A percentile compares a stretch with the other conserved stretches of the same genome.
Evolutionary conservation across 1,140 invertebrate genomes (phyloP).

Genomic region (Drosophila chauvacae): DNA sequence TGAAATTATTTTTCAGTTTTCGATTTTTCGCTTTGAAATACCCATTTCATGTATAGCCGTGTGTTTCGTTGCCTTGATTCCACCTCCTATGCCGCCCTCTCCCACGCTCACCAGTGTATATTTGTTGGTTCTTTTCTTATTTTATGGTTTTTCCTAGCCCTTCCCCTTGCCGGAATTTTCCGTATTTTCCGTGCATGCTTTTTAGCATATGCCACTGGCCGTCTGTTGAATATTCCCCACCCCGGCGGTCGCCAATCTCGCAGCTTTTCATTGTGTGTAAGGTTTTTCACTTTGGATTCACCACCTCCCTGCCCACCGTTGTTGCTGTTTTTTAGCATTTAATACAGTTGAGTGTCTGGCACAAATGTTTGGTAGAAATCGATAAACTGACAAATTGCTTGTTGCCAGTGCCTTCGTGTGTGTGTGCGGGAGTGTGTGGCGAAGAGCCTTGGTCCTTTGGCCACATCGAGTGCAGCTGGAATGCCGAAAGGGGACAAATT

Average conservation of each 20-base stretch:
- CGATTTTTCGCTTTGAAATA: constrained; percentile 83
- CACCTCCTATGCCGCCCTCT: constrained; percentile 11
- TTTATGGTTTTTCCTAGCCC: constrained; percentile 46
- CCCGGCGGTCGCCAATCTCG: constrained; percentile 35
- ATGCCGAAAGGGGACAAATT: constrained; percentile 78
- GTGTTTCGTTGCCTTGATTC: constrained; percentile 59
- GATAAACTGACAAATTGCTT: constrained; percentile 83
- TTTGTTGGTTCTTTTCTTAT: constrained; percentile 41
- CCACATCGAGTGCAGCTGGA: constrained; percentile 59
- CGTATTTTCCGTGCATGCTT: constrained; percentile 71
- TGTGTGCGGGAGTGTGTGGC: constrained; percentile 50
- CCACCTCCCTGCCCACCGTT: constrained; percentile 20
- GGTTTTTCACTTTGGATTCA: constrained; percentile 76
- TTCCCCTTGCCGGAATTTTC: constrained; percentile 63
- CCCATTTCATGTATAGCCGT: constrained; percentile 71
- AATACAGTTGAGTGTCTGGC: constrained; percentile 83
- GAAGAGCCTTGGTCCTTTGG: constrained; percentile 65
- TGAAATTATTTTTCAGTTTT: constrained; percentile 82
- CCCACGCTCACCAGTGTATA: neutral
- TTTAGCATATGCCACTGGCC: constrained; percentile 82
- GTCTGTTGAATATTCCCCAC: constrained; percentile 40
- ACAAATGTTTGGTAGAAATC: constrained; percentile 83
- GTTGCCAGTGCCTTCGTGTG: constrained; percentile 57
- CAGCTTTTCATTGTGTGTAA: constrained; percentile 82
- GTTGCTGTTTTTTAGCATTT: constrained; percentile 83